A percentile compares a stretch with the other conserved stretches of the same genome.
These are phyloP conservation scores for Aplysia californica DNA, from an alignment of 1,140 invertebrate species.

Conservation along the genomic window DNA sequence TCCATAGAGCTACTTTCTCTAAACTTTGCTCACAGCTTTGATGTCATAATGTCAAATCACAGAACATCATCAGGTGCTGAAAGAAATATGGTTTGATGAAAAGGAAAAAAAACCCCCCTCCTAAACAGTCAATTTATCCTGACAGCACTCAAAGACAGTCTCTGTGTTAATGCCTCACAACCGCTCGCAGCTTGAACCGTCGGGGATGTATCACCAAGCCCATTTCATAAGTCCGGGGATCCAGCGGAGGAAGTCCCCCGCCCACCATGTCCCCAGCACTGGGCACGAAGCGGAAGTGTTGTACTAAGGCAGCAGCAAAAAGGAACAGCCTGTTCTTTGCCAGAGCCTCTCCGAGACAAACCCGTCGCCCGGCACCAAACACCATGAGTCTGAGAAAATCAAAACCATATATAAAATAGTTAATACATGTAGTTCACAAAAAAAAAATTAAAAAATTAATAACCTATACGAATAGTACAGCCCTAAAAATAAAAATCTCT, in stretches of 20 bases:
- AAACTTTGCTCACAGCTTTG: no score
- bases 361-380: slow-evolving; percentile 57
- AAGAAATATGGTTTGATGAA: no score
- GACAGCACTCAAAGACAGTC: no score
- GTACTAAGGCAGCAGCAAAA: slow-evolving; percentile 54
- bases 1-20: no score
- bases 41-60: no score
- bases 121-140: no score
- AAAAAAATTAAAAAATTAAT: no score
- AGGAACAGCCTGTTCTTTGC: slow-evolving; percentile 64
- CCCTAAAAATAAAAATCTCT: no score
- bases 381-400: slow-evolving; percentile 47
- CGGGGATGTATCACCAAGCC: slow-evolving; percentile 59
- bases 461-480: no score
- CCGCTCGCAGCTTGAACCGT: slow-evolving; percentile 39
- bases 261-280: slow-evolving; percentile 13
- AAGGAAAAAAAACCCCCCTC: no score
- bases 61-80: no score
- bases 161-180: slow-evolving; percentile 12
- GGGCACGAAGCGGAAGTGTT: slow-evolving; percentile 67
- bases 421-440: neutral
- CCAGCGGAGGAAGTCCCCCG: slow-evolving; percentile 36
- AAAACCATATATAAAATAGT: neutral
- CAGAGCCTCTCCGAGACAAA: slow-evolving; percentile 61
- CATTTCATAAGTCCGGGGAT: slow-evolving; percentile 52